Percentiles rank a stretch among this genome's conserved stretches.
These are phyloP conservation scores for Vesta saturnalis DNA, from an alignment of 2,888 invertebrate species.

Conservation along the genomic window DNA sequence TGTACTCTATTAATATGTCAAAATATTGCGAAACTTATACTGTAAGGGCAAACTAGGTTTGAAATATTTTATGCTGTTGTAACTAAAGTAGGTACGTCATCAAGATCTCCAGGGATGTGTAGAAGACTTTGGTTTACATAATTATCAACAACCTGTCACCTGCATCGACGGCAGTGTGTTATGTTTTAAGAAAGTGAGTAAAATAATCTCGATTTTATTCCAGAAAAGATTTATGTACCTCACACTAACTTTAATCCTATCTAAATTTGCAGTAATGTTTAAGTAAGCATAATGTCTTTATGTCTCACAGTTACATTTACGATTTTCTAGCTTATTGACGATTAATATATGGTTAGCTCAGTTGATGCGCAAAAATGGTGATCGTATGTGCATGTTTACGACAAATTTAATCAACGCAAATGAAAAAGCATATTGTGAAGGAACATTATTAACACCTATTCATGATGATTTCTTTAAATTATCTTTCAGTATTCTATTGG, in stretches of 20 bases:
- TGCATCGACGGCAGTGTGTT: constrained; percentile 18
- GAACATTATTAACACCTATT: constrained; percentile 23
- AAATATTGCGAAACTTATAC: constrained; percentile 60
- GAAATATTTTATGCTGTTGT: background rate
- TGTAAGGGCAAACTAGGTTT: constrained; percentile 42
- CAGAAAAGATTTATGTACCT: constrained; percentile 42
- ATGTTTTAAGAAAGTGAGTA: constrained; percentile 30
- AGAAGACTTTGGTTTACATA: constrained; percentile 44
- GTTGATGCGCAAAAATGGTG: constrained; percentile 29
- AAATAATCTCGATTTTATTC: constrained; percentile 40
- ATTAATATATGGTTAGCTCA: constrained; percentile 43
- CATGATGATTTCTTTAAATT: constrained; percentile 41
- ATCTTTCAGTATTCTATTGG: constrained; percentile 34
- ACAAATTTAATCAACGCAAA: too few species aligned
- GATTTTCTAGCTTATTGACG: constrained; percentile 38
- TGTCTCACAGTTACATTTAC: background rate
- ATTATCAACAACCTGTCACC: constrained; percentile 35
- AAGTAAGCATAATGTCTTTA: constrained; percentile 39
- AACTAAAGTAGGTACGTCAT: constrained; percentile 35
- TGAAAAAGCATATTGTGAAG: too few species aligned
- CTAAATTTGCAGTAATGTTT: constrained; percentile 45
- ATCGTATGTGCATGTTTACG: constrained; percentile 27
- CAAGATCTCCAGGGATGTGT: constrained; percentile 46
- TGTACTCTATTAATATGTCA: constrained; percentile 63
- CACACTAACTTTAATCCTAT: constrained; percentile 40